Percentiles rank a stretch among this genome's conserved stretches.
phyloP scores from a whole-genome alignment of 2,797 vertebrate genomes.

The Morus bassanus region DNA sequence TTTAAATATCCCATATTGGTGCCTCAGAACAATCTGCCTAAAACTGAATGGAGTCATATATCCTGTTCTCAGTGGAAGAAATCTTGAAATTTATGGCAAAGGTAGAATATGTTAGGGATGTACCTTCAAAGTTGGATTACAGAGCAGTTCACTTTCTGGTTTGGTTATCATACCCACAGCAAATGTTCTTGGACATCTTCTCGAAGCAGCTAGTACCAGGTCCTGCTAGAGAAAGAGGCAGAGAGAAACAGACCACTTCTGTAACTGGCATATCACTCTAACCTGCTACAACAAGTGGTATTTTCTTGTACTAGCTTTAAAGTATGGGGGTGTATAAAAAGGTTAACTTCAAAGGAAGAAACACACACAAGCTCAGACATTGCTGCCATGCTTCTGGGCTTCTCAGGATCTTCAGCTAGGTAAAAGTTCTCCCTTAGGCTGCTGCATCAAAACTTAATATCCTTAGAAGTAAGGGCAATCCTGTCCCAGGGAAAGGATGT shows the following conservation, averaged over 20 bases:
- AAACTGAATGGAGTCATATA: neutral
- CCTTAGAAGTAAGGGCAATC: neutral
- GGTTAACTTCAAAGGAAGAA: neutral
- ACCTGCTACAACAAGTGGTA: neutral
- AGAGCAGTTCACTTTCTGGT: neutral
- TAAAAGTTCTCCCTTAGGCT: neutral
- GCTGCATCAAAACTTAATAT: neutral
- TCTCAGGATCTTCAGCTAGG: neutral
- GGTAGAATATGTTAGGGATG: neutral
- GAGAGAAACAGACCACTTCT: neutral
- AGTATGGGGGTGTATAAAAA: neutral
- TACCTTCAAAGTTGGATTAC: neutral
- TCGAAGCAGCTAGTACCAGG: neutral
- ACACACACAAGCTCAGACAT: neutral
- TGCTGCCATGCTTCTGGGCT: rapidly evolving
- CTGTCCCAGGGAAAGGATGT: neutral
- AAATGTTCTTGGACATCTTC: neutral
- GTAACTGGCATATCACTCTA: neutral
- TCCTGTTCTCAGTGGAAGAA: neutral
- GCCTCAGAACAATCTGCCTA: neutral
- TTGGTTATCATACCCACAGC: neutral
- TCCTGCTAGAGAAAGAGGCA: neutral
- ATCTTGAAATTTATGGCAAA: neutral
- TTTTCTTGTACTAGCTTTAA: neutral
- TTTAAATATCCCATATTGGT: neutral